A percentile compares a stretch with the other conserved stretches of the same genome.
Evolutionary conservation across 1,140 invertebrate species (phyloP).

Genomic region (Zaprionus nigranus): DNA sequence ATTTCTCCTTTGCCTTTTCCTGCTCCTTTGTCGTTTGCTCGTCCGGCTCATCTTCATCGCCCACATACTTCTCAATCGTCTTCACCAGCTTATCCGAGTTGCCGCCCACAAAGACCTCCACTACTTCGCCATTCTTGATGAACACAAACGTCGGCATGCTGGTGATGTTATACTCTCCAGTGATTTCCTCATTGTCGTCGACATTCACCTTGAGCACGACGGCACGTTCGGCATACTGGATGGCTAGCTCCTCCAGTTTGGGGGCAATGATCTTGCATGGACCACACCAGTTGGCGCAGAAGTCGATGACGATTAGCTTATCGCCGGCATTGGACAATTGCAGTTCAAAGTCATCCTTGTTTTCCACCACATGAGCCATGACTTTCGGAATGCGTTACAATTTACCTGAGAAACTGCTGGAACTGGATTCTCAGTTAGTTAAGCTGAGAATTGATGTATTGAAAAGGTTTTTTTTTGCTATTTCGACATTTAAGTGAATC

Average conservation of each 20-base stretch:
- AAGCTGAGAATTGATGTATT: not conserved
- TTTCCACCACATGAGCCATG: conserved; percentile 66
- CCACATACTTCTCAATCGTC: conserved; percentile 86
- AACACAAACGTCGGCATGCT: conserved; percentile 98
- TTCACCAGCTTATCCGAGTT: conserved; percentile 91
- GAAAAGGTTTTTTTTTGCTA: not conserved
- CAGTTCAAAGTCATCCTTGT: conserved; percentile 85
- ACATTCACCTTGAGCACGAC: conserved; percentile 91
- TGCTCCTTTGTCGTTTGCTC: not conserved
- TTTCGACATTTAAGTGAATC: not conserved
- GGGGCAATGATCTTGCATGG: conserved; percentile 97
- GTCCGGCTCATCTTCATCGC: conserved; percentile 18
- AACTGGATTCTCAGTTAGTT: not conserved
- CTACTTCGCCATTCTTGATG: conserved; percentile 90
- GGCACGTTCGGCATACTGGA: conserved; percentile 84
- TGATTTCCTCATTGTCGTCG: conserved; percentile 94
- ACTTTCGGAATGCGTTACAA: not conserved
- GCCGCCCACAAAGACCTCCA: conserved; percentile 92
- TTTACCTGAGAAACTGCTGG: not conserved
- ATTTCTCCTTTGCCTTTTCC: not conserved
- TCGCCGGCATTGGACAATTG: conserved; percentile 89
- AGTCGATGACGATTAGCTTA: conserved; percentile 95
- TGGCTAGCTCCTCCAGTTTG: conserved; percentile 88
- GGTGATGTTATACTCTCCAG: conserved; percentile 90
- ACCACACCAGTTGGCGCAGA: conserved; percentile 92